phyloP scores from a whole-genome alignment of 2,888 invertebrate genomes.

The Zootermopsis nevadensis region DNA sequence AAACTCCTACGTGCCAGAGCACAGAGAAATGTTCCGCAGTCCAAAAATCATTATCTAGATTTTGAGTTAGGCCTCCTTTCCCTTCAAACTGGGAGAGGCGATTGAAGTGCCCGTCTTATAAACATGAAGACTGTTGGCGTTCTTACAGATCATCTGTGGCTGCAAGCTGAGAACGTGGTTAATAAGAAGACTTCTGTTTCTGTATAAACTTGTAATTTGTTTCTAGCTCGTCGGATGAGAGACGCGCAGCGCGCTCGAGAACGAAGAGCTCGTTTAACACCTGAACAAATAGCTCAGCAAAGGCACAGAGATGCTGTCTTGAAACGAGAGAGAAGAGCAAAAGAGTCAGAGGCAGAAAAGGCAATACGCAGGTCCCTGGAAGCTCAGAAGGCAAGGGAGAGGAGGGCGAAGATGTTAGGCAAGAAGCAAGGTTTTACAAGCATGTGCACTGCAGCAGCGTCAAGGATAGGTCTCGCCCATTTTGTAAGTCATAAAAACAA shows the following conservation, averaged over 20 bases:
- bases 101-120: too few species aligned
- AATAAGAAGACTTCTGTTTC: too few species aligned
- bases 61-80: too few species aligned
- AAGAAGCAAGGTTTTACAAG: not conserved
- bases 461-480: slow-evolving; percentile 9
- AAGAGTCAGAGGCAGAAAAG: slow-evolving; percentile 7
- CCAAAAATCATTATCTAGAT: too few species aligned
- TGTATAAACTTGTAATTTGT: not conserved
- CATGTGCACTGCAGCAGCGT: not conserved
- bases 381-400: slow-evolving; percentile 15
- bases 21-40: too few species aligned
- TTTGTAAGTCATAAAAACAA: slow-evolving; percentile 14
- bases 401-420: slow-evolving; percentile 1
- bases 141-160: too few species aligned
- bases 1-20: too few species aligned
- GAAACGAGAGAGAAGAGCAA: slow-evolving; percentile 16
- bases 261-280: slow-evolving; percentile 1
- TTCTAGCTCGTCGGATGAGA: slow-evolving; percentile 8
- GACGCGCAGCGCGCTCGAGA: slow-evolving; percentile 3
- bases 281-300: slow-evolving; percentile 9
- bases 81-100: too few species aligned
- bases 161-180: too few species aligned
- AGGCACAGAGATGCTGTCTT: slow-evolving; percentile 5
- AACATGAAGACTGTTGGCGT: too few species aligned
- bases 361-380: slow-evolving; percentile 18